A percentile compares a stretch with the other conserved stretches of the same genome.
These are phyloP conservation scores for Papilio demoleus DNA, from an alignment of 2,888 invertebrate genomes.

Conservation along the genomic window DNA sequence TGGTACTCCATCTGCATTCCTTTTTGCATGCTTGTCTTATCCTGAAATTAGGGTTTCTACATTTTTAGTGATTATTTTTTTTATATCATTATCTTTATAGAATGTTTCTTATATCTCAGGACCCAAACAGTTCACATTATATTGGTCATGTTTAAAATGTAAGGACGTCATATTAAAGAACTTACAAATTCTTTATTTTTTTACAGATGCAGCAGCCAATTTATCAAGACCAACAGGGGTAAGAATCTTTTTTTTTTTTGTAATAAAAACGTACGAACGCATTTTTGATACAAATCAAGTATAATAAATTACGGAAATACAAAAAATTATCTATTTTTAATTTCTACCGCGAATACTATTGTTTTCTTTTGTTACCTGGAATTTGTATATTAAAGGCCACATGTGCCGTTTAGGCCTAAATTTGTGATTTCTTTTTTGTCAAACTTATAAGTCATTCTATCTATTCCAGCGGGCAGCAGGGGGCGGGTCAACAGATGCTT, in stretches of 20 bases:
- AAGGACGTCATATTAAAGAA: too few relatives aligned
- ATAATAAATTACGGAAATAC: background rate
- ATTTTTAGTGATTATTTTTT: too few relatives aligned
- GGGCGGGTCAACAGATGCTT: slow-evolving; percentile 65
- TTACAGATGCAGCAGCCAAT: slow-evolving; percentile 69
- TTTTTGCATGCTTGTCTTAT: too few relatives aligned
- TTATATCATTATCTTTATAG: too few relatives aligned
- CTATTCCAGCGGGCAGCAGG: slow-evolving; percentile 54
- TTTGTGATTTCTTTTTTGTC: background rate
- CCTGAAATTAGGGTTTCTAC: too few relatives aligned
- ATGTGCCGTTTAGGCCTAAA: background rate
- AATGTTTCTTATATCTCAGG: too few relatives aligned
- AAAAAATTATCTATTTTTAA: background rate
- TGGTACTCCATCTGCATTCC: too few relatives aligned
- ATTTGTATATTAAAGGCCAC: background rate
- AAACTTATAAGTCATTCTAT: background rate
- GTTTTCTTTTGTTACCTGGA: background rate
- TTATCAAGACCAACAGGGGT: slow-evolving; percentile 53
- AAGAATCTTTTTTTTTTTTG: slow-evolving; percentile 34
- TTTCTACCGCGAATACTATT: background rate
- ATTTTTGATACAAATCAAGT: background rate
- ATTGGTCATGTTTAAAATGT: too few relatives aligned
- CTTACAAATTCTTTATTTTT: slow-evolving; percentile 14
- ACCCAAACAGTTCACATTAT: too few relatives aligned
- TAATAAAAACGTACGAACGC: background rate